These are phyloP conservation scores for Pampus argenteus DNA, from an alignment of 2,797 vertebrate species.

Conservation along the genomic window DNA sequence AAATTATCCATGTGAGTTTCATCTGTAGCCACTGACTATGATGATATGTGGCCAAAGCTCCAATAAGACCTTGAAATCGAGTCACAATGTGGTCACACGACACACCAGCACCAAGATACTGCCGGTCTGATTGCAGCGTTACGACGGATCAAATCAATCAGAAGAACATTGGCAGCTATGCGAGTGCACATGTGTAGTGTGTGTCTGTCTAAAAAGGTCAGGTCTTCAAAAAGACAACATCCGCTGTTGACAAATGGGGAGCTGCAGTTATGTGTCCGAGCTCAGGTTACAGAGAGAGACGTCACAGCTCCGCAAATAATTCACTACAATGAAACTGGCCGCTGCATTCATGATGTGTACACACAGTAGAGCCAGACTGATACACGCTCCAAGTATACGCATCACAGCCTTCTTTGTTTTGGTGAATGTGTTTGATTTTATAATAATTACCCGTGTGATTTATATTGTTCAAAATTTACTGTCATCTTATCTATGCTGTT, in stretches of 20 bases:
- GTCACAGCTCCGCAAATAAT: slow-evolving; percentile 51
- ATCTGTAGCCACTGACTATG: slow-evolving; percentile 35
- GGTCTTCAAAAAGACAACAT: slow-evolving; percentile 18
- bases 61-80: slow-evolving; percentile 49
- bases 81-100: slow-evolving; percentile 43
- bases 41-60: slow-evolving; percentile 36
- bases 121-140: slow-evolving; percentile 8
- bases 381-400: not conserved
- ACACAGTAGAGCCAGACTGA: slow-evolving; percentile 3
- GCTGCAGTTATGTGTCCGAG: slow-evolving; percentile 12
- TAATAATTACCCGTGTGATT: not conserved
- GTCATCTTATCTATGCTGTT: not conserved
- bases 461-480: not conserved
- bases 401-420: not conserved
- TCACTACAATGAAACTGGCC: slow-evolving; percentile 34
- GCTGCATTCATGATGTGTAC: slow-evolving; percentile 11
- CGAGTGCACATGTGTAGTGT: slow-evolving; percentile 1
- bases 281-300: slow-evolving; percentile 36
- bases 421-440: not conserved
- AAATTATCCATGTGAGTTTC: slow-evolving; percentile 51
- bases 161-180: slow-evolving; percentile 7
- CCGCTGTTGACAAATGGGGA: not conserved
- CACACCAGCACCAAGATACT: slow-evolving; percentile 22
- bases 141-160: slow-evolving; percentile 36
- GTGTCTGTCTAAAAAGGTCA: slow-evolving; percentile 16